Conservation (phyloP, 2,888 invertebrate species). For the Drosophila mimetica region DNA sequence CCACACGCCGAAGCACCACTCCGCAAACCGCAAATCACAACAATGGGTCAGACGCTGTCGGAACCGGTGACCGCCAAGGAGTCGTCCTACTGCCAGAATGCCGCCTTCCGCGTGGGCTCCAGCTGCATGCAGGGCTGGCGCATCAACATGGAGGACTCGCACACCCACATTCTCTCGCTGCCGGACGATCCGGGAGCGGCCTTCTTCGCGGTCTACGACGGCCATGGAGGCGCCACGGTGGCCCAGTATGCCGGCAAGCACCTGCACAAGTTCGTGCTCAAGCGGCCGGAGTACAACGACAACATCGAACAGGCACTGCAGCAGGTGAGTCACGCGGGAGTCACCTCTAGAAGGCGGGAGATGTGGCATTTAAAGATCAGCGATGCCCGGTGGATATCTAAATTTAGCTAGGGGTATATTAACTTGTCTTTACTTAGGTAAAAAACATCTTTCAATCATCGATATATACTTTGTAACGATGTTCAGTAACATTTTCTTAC, state of each 20-base stretch:
- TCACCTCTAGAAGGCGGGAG: neutral
- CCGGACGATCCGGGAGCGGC: conserved; percentile 96
- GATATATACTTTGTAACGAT: too few species aligned
- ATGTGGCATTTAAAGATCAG: neutral
- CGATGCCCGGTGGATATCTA: neutral
- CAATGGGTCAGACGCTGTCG: conserved; percentile 98
- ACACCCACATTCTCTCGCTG: conserved; percentile 96
- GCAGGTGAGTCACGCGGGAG: conserved; percentile 86
- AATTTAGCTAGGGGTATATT: neutral
- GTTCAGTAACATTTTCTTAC: too few species aligned
- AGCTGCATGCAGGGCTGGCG: conserved; percentile 99
- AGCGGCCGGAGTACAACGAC: conserved; percentile 91
- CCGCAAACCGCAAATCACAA: conserved; percentile 7
- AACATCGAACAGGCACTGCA: conserved; percentile 92
- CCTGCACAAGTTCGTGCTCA: conserved; percentile 95
- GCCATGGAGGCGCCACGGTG: conserved; percentile 91
- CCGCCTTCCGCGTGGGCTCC: conserved; percentile 90
- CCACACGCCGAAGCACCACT: neutral
- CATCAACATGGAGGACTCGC: conserved; percentile 99
- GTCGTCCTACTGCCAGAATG: conserved; percentile 91
- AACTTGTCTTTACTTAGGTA: too few species aligned
- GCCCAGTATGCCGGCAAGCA: conserved; percentile 98
- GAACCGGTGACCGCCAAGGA: conserved; percentile 97
- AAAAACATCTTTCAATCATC: too few species aligned
- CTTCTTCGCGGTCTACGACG: conserved; percentile 97